Base-by-base conservation (phyloP, 2,888 invertebrate genomes). In the Cryptocephalus moraei region DNA sequence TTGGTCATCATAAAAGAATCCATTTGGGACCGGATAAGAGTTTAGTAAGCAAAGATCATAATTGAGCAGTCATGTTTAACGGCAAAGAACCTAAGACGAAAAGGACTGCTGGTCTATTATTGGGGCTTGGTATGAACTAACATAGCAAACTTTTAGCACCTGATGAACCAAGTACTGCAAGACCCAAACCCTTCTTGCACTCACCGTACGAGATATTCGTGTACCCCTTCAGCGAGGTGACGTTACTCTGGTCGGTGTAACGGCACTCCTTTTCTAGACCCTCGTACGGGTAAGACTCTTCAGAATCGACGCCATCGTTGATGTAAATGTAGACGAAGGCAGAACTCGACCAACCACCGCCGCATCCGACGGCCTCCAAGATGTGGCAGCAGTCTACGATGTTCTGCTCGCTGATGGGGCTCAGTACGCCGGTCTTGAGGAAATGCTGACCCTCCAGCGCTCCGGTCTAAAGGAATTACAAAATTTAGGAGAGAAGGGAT, bases 161-260 rank as follows among this genome's bases (percentile, higher is more conserved):
- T n/a, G n/a, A n/a, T n/a, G n/a, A n/a, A n/a, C n/a, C n/a, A n/a
- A n/a, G n/a, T n/a, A n/a, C n/a, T n/a, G n/a, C n/a, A n/a, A n/a
- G n/a, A n/a, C n/a, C n/a, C n/a, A n/a, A n/a, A n/a, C n/a, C 6
- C 22, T 6, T 22, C 22, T 22, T 22, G 2, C 6, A 22, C 22
- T 22, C 22, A 22, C 22, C 22, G 22, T 22, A 22, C 3, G 22
- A 22, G 22, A 22, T 22, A 6, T 22, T 22, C 22, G 22, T 75
- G 64, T 77, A 87, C 9, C 90, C 89, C 9, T 74, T 77, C 68
- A 87, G 88, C 0, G 81, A 82, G 0, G 90, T 90, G 42, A 86
- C 91, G 0, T 75, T 66, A 58, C 76, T 73, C 36, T 64, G 67
- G 1, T 78, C 73, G 58, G 78, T 76, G 70, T 81, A 86, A 45